Evolutionary conservation across 2,888 invertebrate species (phyloP).

Genomic region (Labia minor): DNA sequence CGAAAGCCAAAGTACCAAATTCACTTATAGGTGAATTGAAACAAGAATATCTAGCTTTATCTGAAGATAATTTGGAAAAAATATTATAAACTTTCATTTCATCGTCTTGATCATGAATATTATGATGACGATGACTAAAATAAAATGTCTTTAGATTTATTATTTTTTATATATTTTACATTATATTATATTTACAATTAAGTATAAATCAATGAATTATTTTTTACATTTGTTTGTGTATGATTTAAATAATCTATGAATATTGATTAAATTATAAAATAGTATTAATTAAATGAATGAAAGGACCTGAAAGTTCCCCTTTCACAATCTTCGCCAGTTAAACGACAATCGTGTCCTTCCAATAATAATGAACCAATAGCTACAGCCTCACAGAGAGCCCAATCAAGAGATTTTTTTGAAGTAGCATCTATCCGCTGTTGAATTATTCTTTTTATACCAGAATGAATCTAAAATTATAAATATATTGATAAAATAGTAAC

Average conservation of each 20-base stretch:
- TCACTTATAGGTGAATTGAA: constrained; percentile 16
- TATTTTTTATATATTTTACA: background rate
- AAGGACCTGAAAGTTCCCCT: constrained; percentile 14
- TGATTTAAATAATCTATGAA: no score
- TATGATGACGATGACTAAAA: constrained; percentile 16
- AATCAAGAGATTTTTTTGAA: background rate
- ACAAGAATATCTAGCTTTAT: constrained; percentile 4
- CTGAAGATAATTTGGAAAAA: background rate
- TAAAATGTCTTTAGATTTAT: background rate
- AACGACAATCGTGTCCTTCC: background rate
- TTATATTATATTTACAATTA: background rate
- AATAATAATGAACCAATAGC: background rate
- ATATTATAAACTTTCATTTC: constrained; percentile 1
- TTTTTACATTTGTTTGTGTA: no score
- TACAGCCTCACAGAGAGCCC: background rate
- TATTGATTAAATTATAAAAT: no score
- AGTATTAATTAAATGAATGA: no score
- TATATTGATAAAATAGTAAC: background rate
- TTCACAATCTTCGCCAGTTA: constrained; percentile 9
- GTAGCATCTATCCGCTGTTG: background rate
- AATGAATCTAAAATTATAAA: background rate
- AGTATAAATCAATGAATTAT: no score
- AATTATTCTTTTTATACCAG: background rate
- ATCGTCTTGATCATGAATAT: constrained; percentile 3
- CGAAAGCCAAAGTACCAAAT: constrained; percentile 8